Evolutionary conservation across 2,888 invertebrate genomes (phyloP), one percentile per base, ranked within the genome.

Genomic region (Xestoiulus laeticollis): DNA sequence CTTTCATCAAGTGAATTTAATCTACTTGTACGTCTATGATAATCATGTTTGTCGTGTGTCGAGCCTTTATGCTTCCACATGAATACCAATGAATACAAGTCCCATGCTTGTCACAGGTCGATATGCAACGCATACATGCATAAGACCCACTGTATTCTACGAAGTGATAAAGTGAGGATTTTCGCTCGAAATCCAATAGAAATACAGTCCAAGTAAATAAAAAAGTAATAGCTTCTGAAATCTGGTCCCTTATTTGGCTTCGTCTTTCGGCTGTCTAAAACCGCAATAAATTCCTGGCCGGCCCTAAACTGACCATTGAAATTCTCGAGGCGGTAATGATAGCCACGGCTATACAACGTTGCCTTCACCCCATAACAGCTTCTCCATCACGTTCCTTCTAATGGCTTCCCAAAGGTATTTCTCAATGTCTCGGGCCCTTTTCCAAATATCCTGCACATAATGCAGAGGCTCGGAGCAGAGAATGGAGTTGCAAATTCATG

Each of bases 321-420:
- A 78, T 78, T 78, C 78, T 78, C 78, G 78, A 78, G 78, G 78
- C 78, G 78, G 78, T 78, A 78, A 78, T 78, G 78, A 78, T 78
- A 14, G 78, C 78, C 30, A n/a, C n/a, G 30, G 30, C 78, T 14
- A 16, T 78, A 78, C 78, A 78, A 78, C 78, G 78, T n/a, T n/a
- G n/a, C 78, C 78, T 14, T 78, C 30, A 30, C 30, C 38, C 78
- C 78, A n/a, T 78, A 78, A 78, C 78, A 78, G 78, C 78, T 78
- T 30, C 78, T 78, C 78, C 78, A 78, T 78, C 78, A 78, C 78
- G 78, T 30, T 30, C 14, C 78, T 38, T 16, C 78, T 30, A 78
- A 78, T 78, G 78, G 30, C 30, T 26, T 78, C 30, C 78, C 78
- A 78, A 30, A 78, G 78, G 78, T 78, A 78, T 78, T 78, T 78